These are phyloP conservation scores for Acrossocheilus fasciatus DNA, from an alignment of 2,797 vertebrate species.

Conservation along the genomic window DNA sequence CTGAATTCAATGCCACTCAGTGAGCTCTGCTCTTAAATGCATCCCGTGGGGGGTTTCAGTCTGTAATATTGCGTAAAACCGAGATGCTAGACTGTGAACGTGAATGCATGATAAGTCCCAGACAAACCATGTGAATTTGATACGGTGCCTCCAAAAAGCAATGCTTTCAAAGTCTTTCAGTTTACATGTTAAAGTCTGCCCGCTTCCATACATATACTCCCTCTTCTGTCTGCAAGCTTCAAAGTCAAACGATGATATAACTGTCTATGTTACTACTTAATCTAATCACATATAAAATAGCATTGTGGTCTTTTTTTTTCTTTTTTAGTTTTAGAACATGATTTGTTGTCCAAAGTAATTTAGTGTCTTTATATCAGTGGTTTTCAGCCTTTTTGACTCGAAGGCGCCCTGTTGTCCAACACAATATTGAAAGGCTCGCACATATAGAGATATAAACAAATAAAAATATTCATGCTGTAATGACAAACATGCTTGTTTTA, in stretches of 20 bases:
- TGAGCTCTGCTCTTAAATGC: constrained; percentile 44
- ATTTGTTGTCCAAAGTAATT: neutral
- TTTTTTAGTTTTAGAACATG: neutral
- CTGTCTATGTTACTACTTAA: neutral
- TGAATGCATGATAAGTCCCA: constrained; percentile 24
- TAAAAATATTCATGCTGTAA: neutral
- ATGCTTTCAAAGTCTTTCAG: constrained; percentile 28
- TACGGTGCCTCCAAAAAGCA: constrained; percentile 2
- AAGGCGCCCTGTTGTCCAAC: neutral
- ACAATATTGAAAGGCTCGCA: neutral
- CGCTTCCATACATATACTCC: constrained; percentile 11
- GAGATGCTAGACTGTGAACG: constrained; percentile 31
- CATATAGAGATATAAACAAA: too few relatives aligned
- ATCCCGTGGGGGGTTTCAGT: constrained; percentile 45
- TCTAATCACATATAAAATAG: neutral
- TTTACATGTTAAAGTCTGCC: constrained; percentile 31
- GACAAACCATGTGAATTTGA: constrained; percentile 33
- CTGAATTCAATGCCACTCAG: constrained; percentile 45
- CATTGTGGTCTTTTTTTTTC: neutral
- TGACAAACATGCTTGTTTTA: constrained; percentile 3
- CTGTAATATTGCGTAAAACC: constrained; percentile 44
- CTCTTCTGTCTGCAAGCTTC: neutral
- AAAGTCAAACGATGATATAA: constrained; percentile 3
- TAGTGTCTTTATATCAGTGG: neutral
- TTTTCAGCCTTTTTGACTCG: neutral